Evolutionary conservation across 2,797 vertebrate genomes (phyloP).

Genomic region (Cercopithecus neglectus): DNA sequence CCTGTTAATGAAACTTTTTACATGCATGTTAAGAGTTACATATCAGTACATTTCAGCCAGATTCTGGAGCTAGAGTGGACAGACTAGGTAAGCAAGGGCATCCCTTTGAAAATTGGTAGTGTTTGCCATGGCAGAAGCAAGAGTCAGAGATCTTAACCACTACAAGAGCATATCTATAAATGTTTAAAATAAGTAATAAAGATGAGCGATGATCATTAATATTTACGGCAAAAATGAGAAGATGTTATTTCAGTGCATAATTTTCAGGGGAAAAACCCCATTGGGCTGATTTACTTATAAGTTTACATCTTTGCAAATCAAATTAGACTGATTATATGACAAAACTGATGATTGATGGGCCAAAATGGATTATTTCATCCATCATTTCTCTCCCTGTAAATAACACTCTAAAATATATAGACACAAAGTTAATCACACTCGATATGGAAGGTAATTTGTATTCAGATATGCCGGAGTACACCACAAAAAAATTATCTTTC

Average conservation of each 20-base stretch:
- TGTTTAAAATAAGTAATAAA: neutral
- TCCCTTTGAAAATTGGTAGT: neutral
- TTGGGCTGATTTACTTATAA: neutral
- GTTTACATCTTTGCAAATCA: slow-evolving; percentile 14
- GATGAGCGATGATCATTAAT: neutral
- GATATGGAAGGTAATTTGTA: slow-evolving; percentile 38
- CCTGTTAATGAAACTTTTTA: neutral
- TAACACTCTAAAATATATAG: slow-evolving; percentile 2
- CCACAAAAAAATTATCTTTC: neutral
- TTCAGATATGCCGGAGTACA: neutral
- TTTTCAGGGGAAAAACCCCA: neutral
- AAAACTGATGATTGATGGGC: slow-evolving; percentile 8
- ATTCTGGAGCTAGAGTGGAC: neutral
- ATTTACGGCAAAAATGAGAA: slow-evolving; percentile 10
- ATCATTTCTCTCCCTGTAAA: slow-evolving; percentile 34
- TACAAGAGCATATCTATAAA: neutral
- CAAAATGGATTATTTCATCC: slow-evolving; percentile 34
- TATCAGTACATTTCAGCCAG: neutral
- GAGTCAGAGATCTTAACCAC: neutral
- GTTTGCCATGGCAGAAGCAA: neutral
- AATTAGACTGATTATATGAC: slow-evolving; percentile 42
- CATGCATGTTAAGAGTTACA: neutral
- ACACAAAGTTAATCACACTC: neutral
- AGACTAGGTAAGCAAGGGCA: neutral
- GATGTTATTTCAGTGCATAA: neutral